phyloP scores from a whole-genome alignment of 2,113 vertebrate species.

The Athene cunicularia region DNA sequence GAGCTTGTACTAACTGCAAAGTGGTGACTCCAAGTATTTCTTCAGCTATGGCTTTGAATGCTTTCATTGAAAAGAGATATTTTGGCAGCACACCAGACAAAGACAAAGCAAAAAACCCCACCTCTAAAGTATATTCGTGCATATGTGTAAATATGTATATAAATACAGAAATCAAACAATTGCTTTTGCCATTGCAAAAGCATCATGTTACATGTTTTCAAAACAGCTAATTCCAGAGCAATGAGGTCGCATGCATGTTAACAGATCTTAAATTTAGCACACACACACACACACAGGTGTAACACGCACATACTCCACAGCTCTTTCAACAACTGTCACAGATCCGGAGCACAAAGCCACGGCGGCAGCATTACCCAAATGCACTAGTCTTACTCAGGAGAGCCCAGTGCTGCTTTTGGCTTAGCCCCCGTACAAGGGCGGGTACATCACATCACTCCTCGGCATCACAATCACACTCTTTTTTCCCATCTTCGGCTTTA shows the following conservation, averaged over 20 bases:
- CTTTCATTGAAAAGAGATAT: not conserved
- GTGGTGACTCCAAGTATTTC: not conserved
- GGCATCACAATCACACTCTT: accelerated
- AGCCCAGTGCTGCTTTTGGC: not conserved
- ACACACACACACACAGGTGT: not conserved
- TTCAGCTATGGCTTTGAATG: not conserved
- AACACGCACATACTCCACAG: not conserved
- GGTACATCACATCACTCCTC: not conserved
- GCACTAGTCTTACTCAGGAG: accelerated
- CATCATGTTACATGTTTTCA: not conserved
- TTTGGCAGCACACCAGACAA: not conserved
- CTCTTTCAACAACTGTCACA: not conserved
- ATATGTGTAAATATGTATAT: not conserved
- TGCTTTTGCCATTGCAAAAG: not conserved
- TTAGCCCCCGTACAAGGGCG: not conserved
- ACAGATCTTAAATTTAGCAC: not conserved
- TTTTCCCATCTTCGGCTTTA: not conserved
- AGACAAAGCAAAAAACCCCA: not conserved
- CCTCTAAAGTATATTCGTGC: not conserved
- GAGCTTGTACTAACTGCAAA: not conserved
- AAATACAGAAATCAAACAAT: not conserved
- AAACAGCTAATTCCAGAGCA: not conserved
- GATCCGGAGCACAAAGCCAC: not conserved
- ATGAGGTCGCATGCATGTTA: accelerated
- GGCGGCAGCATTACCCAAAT: not conserved